Conservation (phyloP, 1,140 invertebrate genomes). For the Panulirus ornatus region DNA sequence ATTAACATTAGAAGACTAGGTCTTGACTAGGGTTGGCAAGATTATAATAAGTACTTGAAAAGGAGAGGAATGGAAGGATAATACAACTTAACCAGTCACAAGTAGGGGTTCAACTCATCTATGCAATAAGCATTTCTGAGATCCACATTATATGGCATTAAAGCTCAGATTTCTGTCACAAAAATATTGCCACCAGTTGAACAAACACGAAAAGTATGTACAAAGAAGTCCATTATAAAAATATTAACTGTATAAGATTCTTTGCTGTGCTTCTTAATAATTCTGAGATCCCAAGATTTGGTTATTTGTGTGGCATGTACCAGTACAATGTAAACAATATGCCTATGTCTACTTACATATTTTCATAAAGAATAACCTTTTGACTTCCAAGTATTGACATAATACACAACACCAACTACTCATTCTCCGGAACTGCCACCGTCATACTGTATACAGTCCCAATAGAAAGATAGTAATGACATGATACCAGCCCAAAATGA, state of each 20-base stretch:
- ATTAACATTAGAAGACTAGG: constrained; percentile 58
- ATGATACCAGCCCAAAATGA: background rate
- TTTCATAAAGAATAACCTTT: constrained; percentile 1
- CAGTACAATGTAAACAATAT: constrained; percentile 23
- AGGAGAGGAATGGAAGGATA: constrained; percentile 19
- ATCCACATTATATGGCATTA: constrained; percentile 23
- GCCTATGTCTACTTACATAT: background rate
- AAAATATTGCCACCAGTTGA: constrained; percentile 65
- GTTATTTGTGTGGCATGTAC: constrained; percentile 46
- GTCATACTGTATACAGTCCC: background rate
- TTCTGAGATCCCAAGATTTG: constrained; percentile 61
- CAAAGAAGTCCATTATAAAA: constrained; percentile 63
- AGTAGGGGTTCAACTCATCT: constrained; percentile 22
- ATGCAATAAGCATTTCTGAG: constrained; percentile 21
- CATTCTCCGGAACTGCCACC: background rate
- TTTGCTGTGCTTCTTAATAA: constrained; percentile 64
- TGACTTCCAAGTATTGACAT: constrained; percentile 3
- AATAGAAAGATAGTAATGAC: background rate
- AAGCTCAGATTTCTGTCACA: constrained; percentile 46
- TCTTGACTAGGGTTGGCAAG: constrained; percentile 59
- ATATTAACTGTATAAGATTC: constrained; percentile 68
- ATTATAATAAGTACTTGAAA: constrained; percentile 32
- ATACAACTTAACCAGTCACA: constrained; percentile 49
- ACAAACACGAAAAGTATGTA: constrained; percentile 60
- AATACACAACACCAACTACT: background rate